phyloP scores from a whole-genome alignment of 2,113 vertebrate genomes.

The Chinchilla lanigera region DNA sequence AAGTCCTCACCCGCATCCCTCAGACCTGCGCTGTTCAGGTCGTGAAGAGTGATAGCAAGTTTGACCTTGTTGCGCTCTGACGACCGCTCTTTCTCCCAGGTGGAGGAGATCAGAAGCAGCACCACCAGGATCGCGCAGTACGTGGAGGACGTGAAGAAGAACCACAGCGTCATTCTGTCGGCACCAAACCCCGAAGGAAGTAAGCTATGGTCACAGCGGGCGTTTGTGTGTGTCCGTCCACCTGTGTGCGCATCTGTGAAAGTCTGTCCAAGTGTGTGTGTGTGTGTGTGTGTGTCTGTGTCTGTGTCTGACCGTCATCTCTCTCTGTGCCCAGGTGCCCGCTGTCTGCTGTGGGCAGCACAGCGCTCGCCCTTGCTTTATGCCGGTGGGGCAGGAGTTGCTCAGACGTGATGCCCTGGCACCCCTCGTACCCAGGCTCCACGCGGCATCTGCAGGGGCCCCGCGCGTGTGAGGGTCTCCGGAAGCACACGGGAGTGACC shows the following conservation, averaged over 20 bases:
- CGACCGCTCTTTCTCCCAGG: conserved; percentile 84
- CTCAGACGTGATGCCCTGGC: rapidly evolving
- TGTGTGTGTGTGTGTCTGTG: neutral
- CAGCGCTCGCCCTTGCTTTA: rapidly evolving
- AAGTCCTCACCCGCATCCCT: neutral
- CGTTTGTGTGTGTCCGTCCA: neutral
- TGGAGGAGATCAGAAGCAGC: conserved; percentile 93
- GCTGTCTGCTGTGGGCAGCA: neutral
- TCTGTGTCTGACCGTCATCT: neutral
- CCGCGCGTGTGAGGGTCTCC: rapidly evolving
- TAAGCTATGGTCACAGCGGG: conserved; percentile 82
- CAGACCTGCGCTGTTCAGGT: neutral
- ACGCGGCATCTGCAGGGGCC: too few species aligned
- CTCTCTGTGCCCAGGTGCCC: neutral
- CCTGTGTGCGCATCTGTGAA: too few species aligned
- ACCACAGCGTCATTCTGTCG: conserved; percentile 96
- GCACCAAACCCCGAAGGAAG: conserved; percentile 96
- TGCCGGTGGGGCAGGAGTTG: rapidly evolving
- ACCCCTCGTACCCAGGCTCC: neutral
- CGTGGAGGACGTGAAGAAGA: conserved; percentile 95
- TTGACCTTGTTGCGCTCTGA: neutral
- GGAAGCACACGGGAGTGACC: rapidly evolving
- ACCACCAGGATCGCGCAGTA: conserved; percentile 91
- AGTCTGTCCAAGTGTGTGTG: neutral
- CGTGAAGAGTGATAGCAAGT: neutral